Conservation (phyloP, 2,797 vertebrate species). For the Nyctalus aviator region DNA sequence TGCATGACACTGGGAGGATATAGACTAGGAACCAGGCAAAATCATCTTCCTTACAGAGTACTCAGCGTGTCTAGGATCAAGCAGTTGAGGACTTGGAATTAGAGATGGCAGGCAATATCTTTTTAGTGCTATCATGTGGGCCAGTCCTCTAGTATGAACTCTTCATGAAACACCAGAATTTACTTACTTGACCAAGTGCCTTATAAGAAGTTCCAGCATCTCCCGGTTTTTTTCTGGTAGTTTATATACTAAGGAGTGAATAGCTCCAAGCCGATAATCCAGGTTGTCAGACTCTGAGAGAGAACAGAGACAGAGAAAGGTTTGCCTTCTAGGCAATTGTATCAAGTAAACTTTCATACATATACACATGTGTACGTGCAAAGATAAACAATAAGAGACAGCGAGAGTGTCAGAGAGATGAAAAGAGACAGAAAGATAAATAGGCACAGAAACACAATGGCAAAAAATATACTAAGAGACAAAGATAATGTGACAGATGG, state of each 20-base stretch:
- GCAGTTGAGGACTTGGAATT: background rate
- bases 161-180: constrained; percentile 28
- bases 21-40: background rate
- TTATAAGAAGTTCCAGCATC: constrained; percentile 96
- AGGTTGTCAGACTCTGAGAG: constrained; percentile 95
- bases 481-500: background rate
- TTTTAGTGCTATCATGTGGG: background rate
- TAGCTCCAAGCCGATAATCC: constrained; percentile 94
- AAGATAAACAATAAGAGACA: background rate
- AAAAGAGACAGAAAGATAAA: background rate
- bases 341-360: background rate
- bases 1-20: background rate
- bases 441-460: background rate
- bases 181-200: constrained; percentile 95
- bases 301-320: constrained; percentile 58
- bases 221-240: constrained; percentile 96
- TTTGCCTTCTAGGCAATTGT: background rate
- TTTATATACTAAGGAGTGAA: constrained; percentile 95
- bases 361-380: background rate
- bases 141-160: background rate
- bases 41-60: background rate
- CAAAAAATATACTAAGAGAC: background rate
- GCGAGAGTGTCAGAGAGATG: background rate
- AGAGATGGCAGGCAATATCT: background rate
- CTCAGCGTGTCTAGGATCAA: background rate